Conservation (phyloP, 2,113 vertebrate species). For the Scartelaos histophorus region DNA sequence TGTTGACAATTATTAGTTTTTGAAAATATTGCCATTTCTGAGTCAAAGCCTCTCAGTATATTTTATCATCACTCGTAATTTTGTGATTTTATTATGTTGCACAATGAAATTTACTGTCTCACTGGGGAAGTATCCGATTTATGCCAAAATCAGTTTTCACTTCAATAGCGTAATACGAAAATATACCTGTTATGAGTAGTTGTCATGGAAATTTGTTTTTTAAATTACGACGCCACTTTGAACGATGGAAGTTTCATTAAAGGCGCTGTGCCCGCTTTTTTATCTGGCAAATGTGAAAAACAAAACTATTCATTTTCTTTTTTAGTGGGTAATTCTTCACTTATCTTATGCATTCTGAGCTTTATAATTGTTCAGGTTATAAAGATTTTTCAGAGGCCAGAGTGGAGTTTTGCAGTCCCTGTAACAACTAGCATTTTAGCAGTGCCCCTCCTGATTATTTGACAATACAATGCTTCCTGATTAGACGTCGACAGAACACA, state of each 20-base stretch:
- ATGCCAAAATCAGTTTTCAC: conserved; percentile 2
- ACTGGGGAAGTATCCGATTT: background rate
- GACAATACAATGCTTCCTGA: too few species aligned
- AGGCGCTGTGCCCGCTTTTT: too few species aligned
- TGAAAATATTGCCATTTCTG: background rate
- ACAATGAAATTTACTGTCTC: background rate
- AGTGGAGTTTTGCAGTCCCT: too few species aligned
- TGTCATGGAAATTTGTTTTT: background rate
- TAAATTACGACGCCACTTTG: background rate
- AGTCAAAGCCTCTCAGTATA: background rate
- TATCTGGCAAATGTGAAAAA: too few species aligned
- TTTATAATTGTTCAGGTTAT: too few species aligned
- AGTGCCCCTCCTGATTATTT: too few species aligned
- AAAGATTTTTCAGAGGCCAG: too few species aligned
- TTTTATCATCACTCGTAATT: conserved; percentile 2
- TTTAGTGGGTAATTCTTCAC: too few species aligned
- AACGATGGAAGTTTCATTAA: background rate
- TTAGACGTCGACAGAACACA: too few species aligned
- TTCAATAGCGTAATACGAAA: background rate
- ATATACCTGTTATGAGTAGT: background rate
- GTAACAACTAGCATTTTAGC: too few species aligned
- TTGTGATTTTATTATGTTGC: background rate
- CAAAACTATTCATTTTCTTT: too few species aligned
- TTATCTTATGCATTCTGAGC: too few species aligned
- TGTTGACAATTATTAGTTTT: background rate